phyloP scores from a whole-genome alignment of 2,797 vertebrate genomes.

The Macropus fuliginosus region DNA sequence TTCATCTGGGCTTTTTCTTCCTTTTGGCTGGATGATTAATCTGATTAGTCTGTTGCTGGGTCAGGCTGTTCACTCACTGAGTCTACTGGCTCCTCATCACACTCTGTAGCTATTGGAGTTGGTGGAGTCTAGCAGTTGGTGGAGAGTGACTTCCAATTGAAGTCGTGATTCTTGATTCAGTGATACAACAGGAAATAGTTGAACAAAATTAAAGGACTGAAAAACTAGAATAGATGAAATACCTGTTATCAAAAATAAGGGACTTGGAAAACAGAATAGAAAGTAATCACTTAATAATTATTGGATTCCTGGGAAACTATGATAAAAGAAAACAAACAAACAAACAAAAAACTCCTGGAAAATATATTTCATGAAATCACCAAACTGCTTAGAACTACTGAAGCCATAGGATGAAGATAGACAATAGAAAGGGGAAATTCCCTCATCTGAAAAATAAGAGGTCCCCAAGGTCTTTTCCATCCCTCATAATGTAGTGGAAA shows the following conservation, averaged over 20 bases:
- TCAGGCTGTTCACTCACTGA: background rate
- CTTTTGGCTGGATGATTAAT: background rate
- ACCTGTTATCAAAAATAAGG: background rate
- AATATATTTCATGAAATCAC: background rate
- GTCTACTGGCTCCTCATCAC: background rate
- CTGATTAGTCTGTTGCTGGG: background rate
- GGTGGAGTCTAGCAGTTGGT: background rate
- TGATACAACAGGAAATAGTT: background rate
- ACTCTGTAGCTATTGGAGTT: background rate
- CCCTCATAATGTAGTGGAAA: background rate
- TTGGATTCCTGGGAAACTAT: background rate
- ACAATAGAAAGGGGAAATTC: background rate
- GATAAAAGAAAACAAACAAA: no score
- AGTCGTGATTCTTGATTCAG: no score
- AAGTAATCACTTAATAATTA: background rate
- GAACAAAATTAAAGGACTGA: background rate
- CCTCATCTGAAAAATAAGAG: background rate
- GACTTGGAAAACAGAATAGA: background rate
- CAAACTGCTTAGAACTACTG: background rate
- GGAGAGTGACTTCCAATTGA: background rate
- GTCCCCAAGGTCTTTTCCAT: background rate
- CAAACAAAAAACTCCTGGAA: background rate
- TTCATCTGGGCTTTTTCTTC: background rate
- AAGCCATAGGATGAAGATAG: background rate
- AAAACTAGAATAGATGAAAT: background rate